A percentile compares a stretch with the other conserved stretches of the same genome.
phyloP scores from a whole-genome alignment of 2,113 vertebrate species.

The Pluvianellus socialis region DNA sequence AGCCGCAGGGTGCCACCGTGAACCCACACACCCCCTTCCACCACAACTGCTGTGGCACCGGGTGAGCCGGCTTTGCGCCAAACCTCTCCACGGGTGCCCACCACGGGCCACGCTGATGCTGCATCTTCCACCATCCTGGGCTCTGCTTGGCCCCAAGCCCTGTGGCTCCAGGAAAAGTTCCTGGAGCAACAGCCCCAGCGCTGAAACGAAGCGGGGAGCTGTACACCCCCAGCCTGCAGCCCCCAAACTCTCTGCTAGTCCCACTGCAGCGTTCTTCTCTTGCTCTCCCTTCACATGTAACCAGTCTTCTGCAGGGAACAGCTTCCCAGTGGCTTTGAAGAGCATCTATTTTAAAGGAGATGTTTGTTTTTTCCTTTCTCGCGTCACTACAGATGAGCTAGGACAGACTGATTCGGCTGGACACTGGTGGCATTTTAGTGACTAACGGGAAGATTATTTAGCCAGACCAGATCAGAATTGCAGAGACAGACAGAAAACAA shows the following conservation, averaged over 20 bases:
- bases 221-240: fast-evolving
- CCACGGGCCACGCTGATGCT: fast-evolving
- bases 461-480: background rate
- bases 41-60: fast-evolving
- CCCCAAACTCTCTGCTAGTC: background rate
- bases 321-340: background rate
- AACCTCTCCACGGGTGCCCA: background rate
- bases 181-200: background rate
- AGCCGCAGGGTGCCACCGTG: fast-evolving
- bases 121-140: background rate
- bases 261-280: fast-evolving
- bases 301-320: background rate
- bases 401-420: background rate
- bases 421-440: background rate
- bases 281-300: background rate
- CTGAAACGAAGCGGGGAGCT: background rate
- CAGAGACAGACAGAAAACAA: background rate
- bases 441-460: background rate
- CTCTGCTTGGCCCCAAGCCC: background rate
- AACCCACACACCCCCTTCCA: background rate
- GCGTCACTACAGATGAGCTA: background rate
- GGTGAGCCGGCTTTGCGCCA: background rate
- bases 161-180: background rate
- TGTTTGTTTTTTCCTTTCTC: background rate
- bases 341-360: background rate